A percentile compares a stretch with the other conserved stretches of the same genome.
phyloP scores from a whole-genome alignment of 1,140 invertebrate genomes.

The Drosophila kepulauana region DNA sequence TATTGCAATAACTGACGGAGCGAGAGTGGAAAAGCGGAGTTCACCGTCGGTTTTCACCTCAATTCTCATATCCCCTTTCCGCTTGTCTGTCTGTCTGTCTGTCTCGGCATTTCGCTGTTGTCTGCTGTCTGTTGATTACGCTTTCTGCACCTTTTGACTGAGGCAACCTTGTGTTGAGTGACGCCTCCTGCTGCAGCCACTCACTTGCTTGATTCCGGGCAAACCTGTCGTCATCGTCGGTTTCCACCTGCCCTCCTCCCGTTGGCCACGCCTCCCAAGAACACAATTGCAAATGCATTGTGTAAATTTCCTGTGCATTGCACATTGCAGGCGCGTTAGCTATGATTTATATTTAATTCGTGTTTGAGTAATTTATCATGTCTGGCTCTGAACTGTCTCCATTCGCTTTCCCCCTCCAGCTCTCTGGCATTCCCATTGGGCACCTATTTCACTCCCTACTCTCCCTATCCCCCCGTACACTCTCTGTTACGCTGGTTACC shows the following conservation, averaged over 20 bases:
- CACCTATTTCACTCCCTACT: slow-evolving; percentile 8
- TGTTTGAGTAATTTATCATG: slow-evolving; percentile 78
- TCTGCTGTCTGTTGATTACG: slow-evolving; percentile 18
- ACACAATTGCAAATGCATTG: slow-evolving; percentile 49
- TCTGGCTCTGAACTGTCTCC: slow-evolving; percentile 41
- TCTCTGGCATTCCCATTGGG: slow-evolving; percentile 6
- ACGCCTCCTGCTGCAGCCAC: slow-evolving; percentile 17
- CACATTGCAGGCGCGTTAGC: slow-evolving; percentile 39
- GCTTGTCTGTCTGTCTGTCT: not conserved
- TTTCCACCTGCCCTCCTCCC: not conserved
- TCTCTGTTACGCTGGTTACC: slow-evolving; percentile 14
- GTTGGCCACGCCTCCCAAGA: slow-evolving; percentile 7
- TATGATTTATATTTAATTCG: slow-evolving; percentile 77
- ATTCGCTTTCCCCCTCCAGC: slow-evolving; percentile 12
- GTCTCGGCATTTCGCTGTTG: not conserved
- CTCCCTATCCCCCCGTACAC: not conserved
- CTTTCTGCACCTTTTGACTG: slow-evolving; percentile 36
- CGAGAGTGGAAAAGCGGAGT: not conserved
- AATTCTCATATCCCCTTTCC: slow-evolving; percentile 4
- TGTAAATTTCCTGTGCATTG: slow-evolving; percentile 55
- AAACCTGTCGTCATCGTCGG: not conserved
- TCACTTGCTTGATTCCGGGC: not conserved
- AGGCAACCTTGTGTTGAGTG: slow-evolving; percentile 16
- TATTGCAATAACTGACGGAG: not conserved
- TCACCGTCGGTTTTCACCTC: not conserved